phyloP scores from a whole-genome alignment of 2,113 vertebrate genomes.

The Crotalus helleri region DNA sequence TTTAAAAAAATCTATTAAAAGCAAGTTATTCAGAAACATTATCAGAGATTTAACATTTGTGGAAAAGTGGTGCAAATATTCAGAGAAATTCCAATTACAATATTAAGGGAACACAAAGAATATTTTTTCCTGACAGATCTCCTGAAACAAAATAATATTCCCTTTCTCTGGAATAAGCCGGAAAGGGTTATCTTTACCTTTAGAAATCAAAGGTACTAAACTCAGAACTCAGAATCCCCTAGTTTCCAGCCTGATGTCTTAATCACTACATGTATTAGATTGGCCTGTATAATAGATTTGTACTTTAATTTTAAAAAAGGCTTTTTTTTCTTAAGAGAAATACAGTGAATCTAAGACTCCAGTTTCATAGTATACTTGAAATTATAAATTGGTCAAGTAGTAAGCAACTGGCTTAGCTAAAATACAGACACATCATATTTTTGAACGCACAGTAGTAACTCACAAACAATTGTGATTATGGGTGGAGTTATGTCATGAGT shows the following conservation, averaged over 20 bases:
- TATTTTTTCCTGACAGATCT: too few species aligned
- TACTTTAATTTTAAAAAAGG: neutral
- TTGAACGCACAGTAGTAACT: neutral
- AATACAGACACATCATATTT: neutral
- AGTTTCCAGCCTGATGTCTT: neutral
- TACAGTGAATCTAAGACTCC: neutral
- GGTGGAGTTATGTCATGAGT: neutral
- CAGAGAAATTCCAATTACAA: too few species aligned
- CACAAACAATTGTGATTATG: neutral
- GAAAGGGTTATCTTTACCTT: too few species aligned
- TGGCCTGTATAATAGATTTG: neutral
- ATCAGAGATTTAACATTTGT: too few species aligned
- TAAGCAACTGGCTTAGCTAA: neutral
- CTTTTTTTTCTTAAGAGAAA: neutral
- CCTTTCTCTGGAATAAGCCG: too few species aligned
- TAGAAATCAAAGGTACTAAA: too few species aligned
- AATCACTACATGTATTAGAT: neutral
- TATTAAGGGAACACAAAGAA: too few species aligned
- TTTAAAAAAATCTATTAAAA: too few species aligned
- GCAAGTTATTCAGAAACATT: too few species aligned
- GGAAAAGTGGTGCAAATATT: too few species aligned
- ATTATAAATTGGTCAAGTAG: neutral
- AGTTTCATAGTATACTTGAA: neutral
- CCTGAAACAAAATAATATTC: too few species aligned
- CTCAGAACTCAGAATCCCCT: too few species aligned